Conservation (phyloP, 2,113 vertebrate genomes). For the Steatornis caripensis region DNA sequence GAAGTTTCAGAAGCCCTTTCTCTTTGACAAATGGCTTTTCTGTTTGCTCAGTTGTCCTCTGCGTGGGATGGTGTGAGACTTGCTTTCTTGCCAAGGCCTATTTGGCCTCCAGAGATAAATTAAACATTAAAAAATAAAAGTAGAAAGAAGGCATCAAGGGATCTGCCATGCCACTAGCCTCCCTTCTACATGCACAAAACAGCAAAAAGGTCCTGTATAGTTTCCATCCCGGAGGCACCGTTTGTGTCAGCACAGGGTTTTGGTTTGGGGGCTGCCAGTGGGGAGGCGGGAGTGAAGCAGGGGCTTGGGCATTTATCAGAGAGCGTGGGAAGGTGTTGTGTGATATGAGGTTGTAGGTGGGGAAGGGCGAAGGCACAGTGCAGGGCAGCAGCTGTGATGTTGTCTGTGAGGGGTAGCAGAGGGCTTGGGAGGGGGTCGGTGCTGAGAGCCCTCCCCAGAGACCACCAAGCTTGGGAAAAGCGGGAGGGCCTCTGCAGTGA, state of each 20-base stretch:
- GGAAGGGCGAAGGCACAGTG: not conserved
- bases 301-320: not conserved
- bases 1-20: not conserved
- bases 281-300: not conserved
- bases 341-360: not conserved
- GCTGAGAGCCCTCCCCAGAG: not conserved
- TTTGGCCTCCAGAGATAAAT: not conserved
- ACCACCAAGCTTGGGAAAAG: accelerated
- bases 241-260: accelerated
- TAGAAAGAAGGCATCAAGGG: not conserved
- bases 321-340: too few relatives aligned
- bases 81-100: not conserved
- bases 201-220: not conserved
- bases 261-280: not conserved
- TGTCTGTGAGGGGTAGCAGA: not conserved
- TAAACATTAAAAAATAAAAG: not conserved
- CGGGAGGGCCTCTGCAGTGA: not conserved
- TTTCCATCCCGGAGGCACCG: accelerated
- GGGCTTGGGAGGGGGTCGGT: accelerated
- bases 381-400: not conserved
- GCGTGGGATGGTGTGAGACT: not conserved
- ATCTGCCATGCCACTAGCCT: not conserved
- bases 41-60: not conserved
- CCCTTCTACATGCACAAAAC: not conserved
- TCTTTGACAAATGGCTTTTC: not conserved